Conservation (phyloP, 53 echinoderm and acorn worm species). For the Patiria pectinifera region DNA sequence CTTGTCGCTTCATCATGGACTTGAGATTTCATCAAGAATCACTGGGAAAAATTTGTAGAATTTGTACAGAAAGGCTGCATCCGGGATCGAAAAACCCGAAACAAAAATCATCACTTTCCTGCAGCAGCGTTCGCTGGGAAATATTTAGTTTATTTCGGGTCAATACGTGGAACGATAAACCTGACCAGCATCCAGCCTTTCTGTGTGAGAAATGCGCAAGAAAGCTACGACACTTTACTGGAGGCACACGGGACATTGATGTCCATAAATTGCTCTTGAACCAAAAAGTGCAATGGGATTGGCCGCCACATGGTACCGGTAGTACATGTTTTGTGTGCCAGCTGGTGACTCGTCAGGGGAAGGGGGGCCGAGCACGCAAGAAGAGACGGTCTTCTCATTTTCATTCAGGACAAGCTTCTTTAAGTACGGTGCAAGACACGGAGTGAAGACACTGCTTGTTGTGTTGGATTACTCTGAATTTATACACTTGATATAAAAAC, state of each 20-base stretch:
- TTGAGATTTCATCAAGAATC: not conserved
- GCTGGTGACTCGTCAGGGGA: too few relatives aligned
- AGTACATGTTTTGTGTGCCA: too few relatives aligned
- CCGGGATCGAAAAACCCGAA: not conserved
- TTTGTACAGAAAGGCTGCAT: not conserved
- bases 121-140: not conserved
- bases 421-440: too few relatives aligned
- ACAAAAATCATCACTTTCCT: not conserved
- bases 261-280: too few relatives aligned
- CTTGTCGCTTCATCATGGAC: not conserved
- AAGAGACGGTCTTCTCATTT: too few relatives aligned
- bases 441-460: too few relatives aligned
- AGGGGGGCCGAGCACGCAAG: too few relatives aligned
- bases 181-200: conserved; percentile 5
- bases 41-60: not conserved
- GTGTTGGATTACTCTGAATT: too few relatives aligned
- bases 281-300: too few relatives aligned
- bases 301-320: too few relatives aligned
- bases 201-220: conserved; percentile 2
- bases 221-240: not conserved
- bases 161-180: conserved; percentile 2
- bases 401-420: too few relatives aligned
- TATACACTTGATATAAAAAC: too few relatives aligned
- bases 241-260: not conserved
- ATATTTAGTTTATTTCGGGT: not conserved